Evolutionary conservation across 2,113 vertebrate species (phyloP), one percentile per base, ranked within the genome.

Genomic region (Aspiorhynchus laticeps): DNA sequence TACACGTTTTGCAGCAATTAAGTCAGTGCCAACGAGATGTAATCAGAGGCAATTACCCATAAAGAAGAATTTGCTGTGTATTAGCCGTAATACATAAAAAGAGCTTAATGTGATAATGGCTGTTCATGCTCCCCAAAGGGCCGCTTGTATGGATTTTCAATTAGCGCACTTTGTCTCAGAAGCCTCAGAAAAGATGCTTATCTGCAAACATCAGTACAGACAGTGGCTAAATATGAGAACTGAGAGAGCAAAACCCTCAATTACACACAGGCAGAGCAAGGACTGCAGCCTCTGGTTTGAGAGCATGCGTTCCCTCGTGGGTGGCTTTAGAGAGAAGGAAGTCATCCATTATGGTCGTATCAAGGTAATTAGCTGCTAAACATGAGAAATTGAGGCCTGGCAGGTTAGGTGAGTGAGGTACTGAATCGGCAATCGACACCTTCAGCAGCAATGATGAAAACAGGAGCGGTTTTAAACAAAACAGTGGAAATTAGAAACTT

Each of bases 11-110:
- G 80, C 85, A 89, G 83, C 87, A 88, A 88, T 91, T 78, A 90
- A 88, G 85, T 67, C 56, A 46, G 28, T 85, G 56, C 51, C 71
- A 89, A 84, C 31, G 43, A 83, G 85, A 87, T 73, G 86, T 86
- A 88, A 89, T 91, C 88, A 87, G 84, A 87, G 77, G 77, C 77
- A 88, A 90, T 88, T 89, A 85, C 77, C 90, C 88, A 85, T 86
- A 88, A 90, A 90, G 74, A 84, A 51, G 51, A 81, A 84, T 82
- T 85, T 74, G 69, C 26, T 89, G 87, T 79, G 85, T 83, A 82
- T 86, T 86, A 84, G 89, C 31, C 33, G 48, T 46, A 82, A 90
- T 87, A 88, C 89, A 88, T 87, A 88, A 88, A 88, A 86, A 85
- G 82, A 33, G 71, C 80, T 84, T 82, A 88, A 90, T 87, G 88